Base-by-base conservation (phyloP, 1,140 invertebrate species). In the Apolygus lucorum region DNA sequence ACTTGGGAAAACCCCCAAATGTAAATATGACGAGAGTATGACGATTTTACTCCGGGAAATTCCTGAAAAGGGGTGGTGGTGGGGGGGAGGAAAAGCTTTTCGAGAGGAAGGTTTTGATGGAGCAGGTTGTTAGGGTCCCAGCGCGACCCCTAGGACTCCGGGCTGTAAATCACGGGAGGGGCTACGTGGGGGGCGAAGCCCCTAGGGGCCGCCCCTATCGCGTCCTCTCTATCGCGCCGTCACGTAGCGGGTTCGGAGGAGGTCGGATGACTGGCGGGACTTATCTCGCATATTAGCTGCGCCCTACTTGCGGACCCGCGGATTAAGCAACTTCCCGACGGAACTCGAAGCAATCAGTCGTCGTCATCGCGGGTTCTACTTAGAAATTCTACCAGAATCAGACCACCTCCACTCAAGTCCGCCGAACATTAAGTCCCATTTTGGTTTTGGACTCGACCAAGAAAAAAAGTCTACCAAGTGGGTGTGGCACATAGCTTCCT, bases 11-110 rank as follows among this genome's bases (percentile, higher is more conserved):
- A 42, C 34, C 34, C 34, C 17, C 34, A 42, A 59, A 59, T 59
- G 22, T 59, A 24, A 59, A 59, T 17, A 59, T 59, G 13, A 59
- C 54, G 54, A 59, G 54, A 59, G 54, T 59, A 17, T 59, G 54
- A 59, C 34, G 34, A 42, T 42, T 42, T 17, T 42, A n/a, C n/a
- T n/a, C n/a, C n/a, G n/a, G n/a, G n/a, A n/a, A n/a, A n/a, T n/a
- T n/a, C n/a, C n/a, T n/a, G n/a, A n/a, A n/a, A n/a, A n/a, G n/a
- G n/a, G n/a, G n/a, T n/a, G n/a, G n/a, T n/a, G n/a, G n/a, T n/a
- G 4, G 34, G 34, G 17, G 17, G 4, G 34, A 42, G 4, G 34
- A 42, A 42, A 4, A 17, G 34, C 4, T 42, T n/a, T n/a, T n/a
- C n/a, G 34, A 42, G 34, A 17, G 34, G 34, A 17, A 17, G 34